A percentile compares a stretch with the other conserved stretches of the same genome.
phyloP scores from a whole-genome alignment of 2,888 invertebrate genomes.

The Rhimphoctona megacephalus region DNA sequence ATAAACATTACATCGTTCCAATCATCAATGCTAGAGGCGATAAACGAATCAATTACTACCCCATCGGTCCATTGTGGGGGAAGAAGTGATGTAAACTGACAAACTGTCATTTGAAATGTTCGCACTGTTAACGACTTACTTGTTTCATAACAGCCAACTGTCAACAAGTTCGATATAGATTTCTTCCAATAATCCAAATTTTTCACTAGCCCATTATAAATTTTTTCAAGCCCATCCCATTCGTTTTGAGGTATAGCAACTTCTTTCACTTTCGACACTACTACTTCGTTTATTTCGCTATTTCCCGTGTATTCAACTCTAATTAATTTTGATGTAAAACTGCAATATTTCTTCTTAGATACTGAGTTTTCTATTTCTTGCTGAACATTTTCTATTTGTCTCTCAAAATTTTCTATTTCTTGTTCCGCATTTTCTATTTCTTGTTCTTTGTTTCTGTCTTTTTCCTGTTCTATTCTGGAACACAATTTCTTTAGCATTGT shows the following conservation, averaged over 20 bases:
- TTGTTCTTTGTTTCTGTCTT: too few relatives aligned
- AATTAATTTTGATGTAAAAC: neutral
- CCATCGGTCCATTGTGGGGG: conserved; percentile 24
- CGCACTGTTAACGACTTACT: neutral
- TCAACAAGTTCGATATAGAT: conserved; percentile 27
- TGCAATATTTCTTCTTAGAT: neutral
- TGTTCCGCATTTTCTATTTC: neutral
- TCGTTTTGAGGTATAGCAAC: too few relatives aligned
- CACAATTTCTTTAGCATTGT: neutral
- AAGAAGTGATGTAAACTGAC: conserved; percentile 34
- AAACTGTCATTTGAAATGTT: conserved; percentile 29
- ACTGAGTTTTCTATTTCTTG: neutral
- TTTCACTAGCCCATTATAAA: conserved; percentile 47
- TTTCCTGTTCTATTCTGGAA: neutral
- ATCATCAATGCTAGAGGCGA: conserved; percentile 20
- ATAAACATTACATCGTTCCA: conserved; percentile 5
- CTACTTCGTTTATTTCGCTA: neutral
- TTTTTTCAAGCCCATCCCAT: neutral
- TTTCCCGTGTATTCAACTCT: neutral
- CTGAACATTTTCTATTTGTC: neutral
- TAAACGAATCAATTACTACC: conserved; percentile 30
- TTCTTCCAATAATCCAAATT: conserved; percentile 51
- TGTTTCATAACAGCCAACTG: conserved; percentile 39
- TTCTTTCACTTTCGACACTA: neutral
- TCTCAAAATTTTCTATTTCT: neutral